Conservation (phyloP, 2,113 vertebrate species). For the Cebidichthys violaceus region DNA sequence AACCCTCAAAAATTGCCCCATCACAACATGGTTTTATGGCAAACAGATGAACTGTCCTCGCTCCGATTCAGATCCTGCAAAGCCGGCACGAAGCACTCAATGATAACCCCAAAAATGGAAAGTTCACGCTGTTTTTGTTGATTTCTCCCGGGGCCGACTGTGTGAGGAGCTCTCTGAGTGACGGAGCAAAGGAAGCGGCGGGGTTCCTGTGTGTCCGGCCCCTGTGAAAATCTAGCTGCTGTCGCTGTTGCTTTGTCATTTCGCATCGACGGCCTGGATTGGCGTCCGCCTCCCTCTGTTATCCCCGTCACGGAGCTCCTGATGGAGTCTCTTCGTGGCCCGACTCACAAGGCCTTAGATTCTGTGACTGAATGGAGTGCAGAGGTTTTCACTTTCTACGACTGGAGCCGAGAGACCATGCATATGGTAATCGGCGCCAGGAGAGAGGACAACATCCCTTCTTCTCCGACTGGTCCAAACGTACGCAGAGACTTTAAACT, state of each 20-base stretch:
- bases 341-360: background rate
- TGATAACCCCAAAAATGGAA: background rate
- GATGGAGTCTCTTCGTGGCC: background rate
- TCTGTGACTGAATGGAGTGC: background rate
- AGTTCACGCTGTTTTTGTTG: background rate
- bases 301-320: background rate
- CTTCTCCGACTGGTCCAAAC: background rate
- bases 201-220: background rate
- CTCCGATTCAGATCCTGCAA: background rate
- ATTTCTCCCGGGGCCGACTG: background rate
- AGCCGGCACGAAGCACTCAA: background rate
- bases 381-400: too few species aligned
- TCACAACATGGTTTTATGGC: background rate
- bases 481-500: background rate
- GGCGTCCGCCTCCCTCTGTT: background rate
- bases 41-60: background rate
- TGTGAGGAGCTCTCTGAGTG: background rate
- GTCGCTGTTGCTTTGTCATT: background rate
- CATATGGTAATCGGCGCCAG: background rate
- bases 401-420: background rate
- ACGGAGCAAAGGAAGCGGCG: background rate
- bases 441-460: background rate
- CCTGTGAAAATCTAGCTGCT: background rate
- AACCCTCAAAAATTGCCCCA: background rate
- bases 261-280: background rate